Conservation (phyloP, 1,140 invertebrate genomes). For the Cotesia typhae region DNA sequence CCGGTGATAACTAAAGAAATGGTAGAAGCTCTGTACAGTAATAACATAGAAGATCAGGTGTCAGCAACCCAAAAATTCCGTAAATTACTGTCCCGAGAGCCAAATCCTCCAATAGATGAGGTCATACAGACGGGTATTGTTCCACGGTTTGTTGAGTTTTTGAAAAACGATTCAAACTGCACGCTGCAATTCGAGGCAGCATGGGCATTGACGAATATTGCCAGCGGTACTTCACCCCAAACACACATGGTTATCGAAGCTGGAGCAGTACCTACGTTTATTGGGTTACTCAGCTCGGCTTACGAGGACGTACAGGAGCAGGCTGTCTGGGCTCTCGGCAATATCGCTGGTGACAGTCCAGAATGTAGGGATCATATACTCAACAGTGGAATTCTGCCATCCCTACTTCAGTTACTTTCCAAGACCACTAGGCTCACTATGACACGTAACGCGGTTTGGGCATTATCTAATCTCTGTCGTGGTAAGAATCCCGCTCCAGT, state of each 20-base stretch:
- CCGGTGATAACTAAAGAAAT: constrained; percentile 78
- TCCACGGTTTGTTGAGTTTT: constrained; percentile 94
- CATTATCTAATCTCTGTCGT: constrained; percentile 93
- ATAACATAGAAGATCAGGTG: constrained; percentile 82
- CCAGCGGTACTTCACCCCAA: constrained; percentile 94
- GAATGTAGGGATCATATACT: constrained; percentile 92
- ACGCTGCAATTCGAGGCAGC: constrained; percentile 96
- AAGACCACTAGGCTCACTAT: constrained; percentile 87
- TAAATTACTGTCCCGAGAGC: constrained; percentile 93
- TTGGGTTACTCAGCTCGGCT: constrained; percentile 80
- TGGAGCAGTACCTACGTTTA: constrained; percentile 92
- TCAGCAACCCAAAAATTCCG: constrained; percentile 93
- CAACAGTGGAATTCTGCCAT: constrained; percentile 83
- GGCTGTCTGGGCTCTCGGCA: constrained; percentile 95
- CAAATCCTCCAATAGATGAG: constrained; percentile 98
- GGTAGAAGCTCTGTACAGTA: constrained; percentile 84
- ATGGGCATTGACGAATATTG: constrained; percentile 98
- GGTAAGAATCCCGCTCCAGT: constrained; percentile 97
- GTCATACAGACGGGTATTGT: constrained; percentile 97
- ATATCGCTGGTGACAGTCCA: constrained; percentile 96
- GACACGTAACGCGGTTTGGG: constrained; percentile 98
- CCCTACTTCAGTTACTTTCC: constrained; percentile 88
- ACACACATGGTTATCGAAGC: constrained; percentile 93
- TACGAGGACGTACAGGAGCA: constrained; percentile 96
- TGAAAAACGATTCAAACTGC: constrained; percentile 83